Evolutionary conservation across 2,113 vertebrate genomes (phyloP).

Genomic region (Anarhynchus alexandrinus): DNA sequence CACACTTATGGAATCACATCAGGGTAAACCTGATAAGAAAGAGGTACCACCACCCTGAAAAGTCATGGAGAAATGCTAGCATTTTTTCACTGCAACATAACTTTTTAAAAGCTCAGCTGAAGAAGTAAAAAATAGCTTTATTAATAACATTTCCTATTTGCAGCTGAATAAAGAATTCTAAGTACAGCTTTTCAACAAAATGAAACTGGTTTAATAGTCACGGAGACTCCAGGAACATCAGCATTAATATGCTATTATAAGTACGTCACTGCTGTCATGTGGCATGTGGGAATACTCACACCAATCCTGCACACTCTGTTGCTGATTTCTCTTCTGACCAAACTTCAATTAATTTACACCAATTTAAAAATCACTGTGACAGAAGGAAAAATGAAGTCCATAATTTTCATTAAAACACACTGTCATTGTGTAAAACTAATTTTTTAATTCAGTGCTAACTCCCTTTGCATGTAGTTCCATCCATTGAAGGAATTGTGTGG

Average conservation of each 20-base stretch:
- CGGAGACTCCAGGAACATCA: not conserved
- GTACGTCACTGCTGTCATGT: accelerated
- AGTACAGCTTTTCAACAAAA: not conserved
- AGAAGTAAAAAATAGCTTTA: not conserved
- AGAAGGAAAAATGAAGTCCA: not conserved
- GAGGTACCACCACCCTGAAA: not conserved
- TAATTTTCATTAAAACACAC: not conserved
- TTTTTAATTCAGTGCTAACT: not conserved
- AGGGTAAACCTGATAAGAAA: not conserved
- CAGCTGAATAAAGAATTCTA: not conserved
- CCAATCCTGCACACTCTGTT: not conserved
- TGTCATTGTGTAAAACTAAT: not conserved
- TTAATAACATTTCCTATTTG: not conserved
- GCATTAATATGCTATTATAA: not conserved
- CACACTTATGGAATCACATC: not conserved
- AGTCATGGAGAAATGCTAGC: not conserved
- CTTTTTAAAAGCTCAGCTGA: not conserved
- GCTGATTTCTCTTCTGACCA: not conserved
- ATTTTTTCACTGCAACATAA: not conserved
- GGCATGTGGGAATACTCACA: not conserved
- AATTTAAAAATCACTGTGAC: not conserved
- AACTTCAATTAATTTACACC: not conserved
- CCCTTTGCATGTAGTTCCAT: not conserved
- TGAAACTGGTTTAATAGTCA: not conserved
- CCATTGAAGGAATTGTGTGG: not conserved